phyloP scores from a whole-genome alignment of 2,888 invertebrate genomes.

The Rhamphomyia laevipes region DNA sequence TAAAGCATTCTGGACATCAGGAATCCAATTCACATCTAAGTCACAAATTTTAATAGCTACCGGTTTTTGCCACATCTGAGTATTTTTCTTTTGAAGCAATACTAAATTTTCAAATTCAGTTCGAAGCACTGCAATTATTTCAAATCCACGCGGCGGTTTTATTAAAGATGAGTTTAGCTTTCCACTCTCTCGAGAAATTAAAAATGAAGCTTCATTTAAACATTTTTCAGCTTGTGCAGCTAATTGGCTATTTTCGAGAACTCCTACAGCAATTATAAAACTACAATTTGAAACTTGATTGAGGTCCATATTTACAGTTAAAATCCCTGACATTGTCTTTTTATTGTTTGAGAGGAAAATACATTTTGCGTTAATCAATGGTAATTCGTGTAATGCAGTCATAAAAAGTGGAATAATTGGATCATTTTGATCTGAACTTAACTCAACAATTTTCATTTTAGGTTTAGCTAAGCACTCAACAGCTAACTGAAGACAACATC shows the following conservation, averaged over 20 bases:
- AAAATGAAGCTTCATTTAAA: constrained; percentile 44
- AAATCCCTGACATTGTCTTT: constrained; percentile 33
- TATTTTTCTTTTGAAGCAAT: constrained; percentile 12
- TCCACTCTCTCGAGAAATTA: constrained; percentile 45
- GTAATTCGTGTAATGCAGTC: constrained; percentile 48
- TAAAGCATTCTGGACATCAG: constrained; percentile 14
- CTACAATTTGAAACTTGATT: constrained; percentile 16
- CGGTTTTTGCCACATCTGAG: neutral
- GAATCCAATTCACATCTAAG: constrained; percentile 19
- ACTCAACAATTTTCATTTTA: constrained; percentile 46
- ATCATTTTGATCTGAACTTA: constrained; percentile 35
- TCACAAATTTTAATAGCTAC: constrained; percentile 18
- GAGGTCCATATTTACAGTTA: constrained; percentile 46
- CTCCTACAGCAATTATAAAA: constrained; percentile 17
- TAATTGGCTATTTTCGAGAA: constrained; percentile 16
- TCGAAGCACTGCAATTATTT: constrained; percentile 14
- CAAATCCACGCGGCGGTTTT: constrained; percentile 12
- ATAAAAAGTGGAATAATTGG: constrained; percentile 43
- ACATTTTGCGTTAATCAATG: constrained; percentile 51
- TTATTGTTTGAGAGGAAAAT: constrained; percentile 34
- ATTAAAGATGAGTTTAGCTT: constrained; percentile 36
- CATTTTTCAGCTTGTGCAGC: constrained; percentile 38
- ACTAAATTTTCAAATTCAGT: constrained; percentile 14
- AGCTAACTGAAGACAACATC: constrained; percentile 51
- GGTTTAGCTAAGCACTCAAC: constrained; percentile 52